Conservation (phyloP, 1,140 invertebrate species). For the Magallana ariakensis region DNA sequence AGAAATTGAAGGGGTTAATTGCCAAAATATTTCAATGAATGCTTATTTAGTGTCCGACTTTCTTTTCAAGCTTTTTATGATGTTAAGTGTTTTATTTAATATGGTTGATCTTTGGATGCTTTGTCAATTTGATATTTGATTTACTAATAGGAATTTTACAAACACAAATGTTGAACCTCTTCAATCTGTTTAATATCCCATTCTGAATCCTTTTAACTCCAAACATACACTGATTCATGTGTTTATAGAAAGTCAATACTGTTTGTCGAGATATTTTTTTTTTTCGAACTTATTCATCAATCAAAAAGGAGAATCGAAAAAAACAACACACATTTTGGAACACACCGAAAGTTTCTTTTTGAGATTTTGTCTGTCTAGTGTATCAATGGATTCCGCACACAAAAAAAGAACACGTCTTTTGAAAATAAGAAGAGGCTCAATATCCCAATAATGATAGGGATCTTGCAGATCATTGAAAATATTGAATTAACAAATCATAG, state of each 20-base stretch:
- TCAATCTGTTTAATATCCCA: neutral
- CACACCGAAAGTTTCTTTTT: neutral
- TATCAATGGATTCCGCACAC: neutral
- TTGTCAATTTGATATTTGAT: constrained; percentile 35
- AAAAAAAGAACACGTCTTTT: neutral
- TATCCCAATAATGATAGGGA: constrained; percentile 7
- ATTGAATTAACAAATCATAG: constrained; percentile 18
- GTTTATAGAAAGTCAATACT: constrained; percentile 24
- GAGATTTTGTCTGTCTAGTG: neutral
- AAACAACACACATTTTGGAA: constrained; percentile 20
- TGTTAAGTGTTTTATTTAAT: constrained; percentile 34
- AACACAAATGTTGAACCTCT: constrained; percentile 29
- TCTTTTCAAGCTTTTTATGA: constrained; percentile 18
- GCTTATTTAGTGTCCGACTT: neutral
- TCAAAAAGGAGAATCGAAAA: neutral
- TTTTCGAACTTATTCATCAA: neutral
- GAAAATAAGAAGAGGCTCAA: neutral
- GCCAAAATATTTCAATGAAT: neutral
- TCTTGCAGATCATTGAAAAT: constrained; percentile 24
- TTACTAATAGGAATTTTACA: constrained; percentile 35
- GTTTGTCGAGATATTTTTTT: constrained; percentile 16
- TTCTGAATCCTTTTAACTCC: constrained; percentile 30
- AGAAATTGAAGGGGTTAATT: too few species aligned
- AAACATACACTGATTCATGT: neutral
- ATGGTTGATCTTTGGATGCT: constrained; percentile 18